Percentiles rank a stretch among this genome's conserved stretches.
Evolutionary conservation across 2,888 invertebrate genomes (phyloP).

Genomic region (Mongoloraphidia duomilia): DNA sequence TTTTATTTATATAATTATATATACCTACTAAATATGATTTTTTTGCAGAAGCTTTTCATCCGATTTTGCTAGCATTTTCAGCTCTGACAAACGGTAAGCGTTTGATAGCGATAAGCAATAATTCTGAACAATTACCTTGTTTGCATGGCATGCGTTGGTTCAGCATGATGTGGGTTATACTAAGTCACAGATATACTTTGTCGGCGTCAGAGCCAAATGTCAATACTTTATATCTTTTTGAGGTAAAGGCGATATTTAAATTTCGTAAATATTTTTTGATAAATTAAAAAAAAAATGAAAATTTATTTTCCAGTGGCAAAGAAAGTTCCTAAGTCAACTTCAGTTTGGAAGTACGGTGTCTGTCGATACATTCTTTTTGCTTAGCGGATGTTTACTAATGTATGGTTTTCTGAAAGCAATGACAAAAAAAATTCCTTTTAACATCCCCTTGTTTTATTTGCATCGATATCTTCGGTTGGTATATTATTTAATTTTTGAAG

Average conservation of each 20-base stretch:
- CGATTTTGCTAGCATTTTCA: constrained; percentile 24
- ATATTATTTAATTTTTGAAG: too few species aligned
- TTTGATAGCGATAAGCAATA: constrained; percentile 25
- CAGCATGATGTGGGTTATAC: constrained; percentile 34
- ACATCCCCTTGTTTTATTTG: constrained; percentile 25
- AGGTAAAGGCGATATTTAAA: constrained; percentile 3
- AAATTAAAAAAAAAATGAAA: constrained; percentile 7
- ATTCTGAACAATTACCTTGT: constrained; percentile 28
- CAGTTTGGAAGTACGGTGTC: constrained; percentile 33
- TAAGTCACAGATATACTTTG: constrained; percentile 28
- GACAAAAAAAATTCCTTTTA: constrained; percentile 21
- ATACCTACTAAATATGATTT: background rate
- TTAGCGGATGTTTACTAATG: constrained; percentile 43
- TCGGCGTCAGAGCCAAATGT: constrained; percentile 12
- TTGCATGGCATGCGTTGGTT: constrained; percentile 32
- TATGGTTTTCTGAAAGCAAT: constrained; percentile 26
- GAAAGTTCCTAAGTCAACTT: constrained; percentile 14
- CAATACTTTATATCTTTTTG: constrained; percentile 10
- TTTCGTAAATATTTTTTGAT: background rate
- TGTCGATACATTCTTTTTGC: constrained; percentile 48
- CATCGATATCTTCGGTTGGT: constrained; percentile 30
- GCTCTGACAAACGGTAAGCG: constrained; percentile 30
- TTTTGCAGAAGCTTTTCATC: constrained; percentile 13
- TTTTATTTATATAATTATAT: background rate
- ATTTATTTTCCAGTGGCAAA: constrained; percentile 23